Conservation (phyloP, 2,888 invertebrate species). For the Campoplex nolae region DNA sequence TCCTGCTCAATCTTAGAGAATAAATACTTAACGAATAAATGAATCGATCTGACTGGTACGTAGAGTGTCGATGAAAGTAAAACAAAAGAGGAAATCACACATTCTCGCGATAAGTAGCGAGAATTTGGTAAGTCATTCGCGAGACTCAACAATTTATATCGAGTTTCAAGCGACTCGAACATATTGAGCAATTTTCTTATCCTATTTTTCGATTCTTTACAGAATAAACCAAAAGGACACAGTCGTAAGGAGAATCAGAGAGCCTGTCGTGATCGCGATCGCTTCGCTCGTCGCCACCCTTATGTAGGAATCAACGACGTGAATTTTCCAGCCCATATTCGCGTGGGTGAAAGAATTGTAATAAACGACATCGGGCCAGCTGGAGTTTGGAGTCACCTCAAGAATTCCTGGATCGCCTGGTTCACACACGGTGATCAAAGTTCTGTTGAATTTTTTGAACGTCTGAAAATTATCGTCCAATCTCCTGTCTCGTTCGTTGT, state of each 20-base stretch:
- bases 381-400: slow-evolving; percentile 93
- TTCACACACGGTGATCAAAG: slow-evolving; percentile 90
- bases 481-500: slow-evolving; percentile 89
- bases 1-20: background rate
- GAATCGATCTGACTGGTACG: slow-evolving; percentile 2
- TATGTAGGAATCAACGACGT: slow-evolving; percentile 92
- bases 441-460: slow-evolving; percentile 94
- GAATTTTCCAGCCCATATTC: slow-evolving; percentile 98
- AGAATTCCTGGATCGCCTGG: slow-evolving; percentile 90
- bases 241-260: slow-evolving; percentile 67
- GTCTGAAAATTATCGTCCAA: slow-evolving; percentile 91
- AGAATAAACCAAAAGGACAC: slow-evolving; percentile 70
- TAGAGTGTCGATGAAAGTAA: background rate
- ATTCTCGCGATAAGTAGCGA: background rate
- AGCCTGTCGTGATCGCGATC: slow-evolving; percentile 66
- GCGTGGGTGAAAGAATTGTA: slow-evolving; percentile 97
- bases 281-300: slow-evolving; percentile 74
- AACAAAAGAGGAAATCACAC: background rate
- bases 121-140: background rate
- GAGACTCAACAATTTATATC: slow-evolving; percentile 7
- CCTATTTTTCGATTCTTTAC: slow-evolving; percentile 58
- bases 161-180: background rate
- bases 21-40: slow-evolving; percentile 53
- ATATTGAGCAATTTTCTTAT: slow-evolving; percentile 70
- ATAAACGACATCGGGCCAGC: slow-evolving; percentile 97